Percentiles rank a stretch among this genome's conserved stretches.
These are phyloP conservation scores for Spizella passerina DNA, from an alignment of 2,797 vertebrate species.

Conservation along the genomic window DNA sequence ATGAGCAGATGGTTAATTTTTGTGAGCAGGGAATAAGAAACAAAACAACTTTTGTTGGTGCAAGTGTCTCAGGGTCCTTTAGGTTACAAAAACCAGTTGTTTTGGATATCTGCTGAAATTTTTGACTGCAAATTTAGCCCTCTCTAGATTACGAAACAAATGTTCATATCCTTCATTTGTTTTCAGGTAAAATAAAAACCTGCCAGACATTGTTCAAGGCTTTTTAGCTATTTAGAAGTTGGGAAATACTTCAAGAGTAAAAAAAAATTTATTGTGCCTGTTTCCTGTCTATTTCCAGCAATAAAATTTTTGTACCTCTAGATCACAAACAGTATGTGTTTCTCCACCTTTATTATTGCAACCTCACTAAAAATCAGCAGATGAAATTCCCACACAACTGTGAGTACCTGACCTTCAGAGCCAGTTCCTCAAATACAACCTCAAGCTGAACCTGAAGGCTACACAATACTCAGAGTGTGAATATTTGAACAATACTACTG, in stretches of 20 bases:
- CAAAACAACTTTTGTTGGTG: neutral
- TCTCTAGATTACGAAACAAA: neutral
- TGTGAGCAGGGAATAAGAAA: neutral
- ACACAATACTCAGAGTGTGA: neutral
- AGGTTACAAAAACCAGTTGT: neutral
- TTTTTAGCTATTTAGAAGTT: neutral
- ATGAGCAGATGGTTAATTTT: conserved; percentile 39
- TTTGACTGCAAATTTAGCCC: neutral
- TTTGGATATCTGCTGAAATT: neutral
- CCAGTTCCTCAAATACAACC: neutral
- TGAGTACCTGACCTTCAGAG: neutral
- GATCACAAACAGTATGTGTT: neutral
- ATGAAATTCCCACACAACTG: neutral
- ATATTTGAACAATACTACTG: neutral
- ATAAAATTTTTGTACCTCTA: neutral
- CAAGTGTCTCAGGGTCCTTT: neutral
- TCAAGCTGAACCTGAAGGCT: neutral
- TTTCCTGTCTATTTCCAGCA: neutral
- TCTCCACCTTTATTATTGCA: neutral
- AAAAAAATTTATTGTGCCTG: neutral
- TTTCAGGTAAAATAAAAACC: conserved; percentile 28
- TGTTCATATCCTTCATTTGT: conserved; percentile 11
- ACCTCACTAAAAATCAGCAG: neutral
- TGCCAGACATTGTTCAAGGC: neutral
- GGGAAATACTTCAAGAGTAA: neutral